Conservation (phyloP, 1,140 invertebrate species). For the Sycophila sp. region DNA sequence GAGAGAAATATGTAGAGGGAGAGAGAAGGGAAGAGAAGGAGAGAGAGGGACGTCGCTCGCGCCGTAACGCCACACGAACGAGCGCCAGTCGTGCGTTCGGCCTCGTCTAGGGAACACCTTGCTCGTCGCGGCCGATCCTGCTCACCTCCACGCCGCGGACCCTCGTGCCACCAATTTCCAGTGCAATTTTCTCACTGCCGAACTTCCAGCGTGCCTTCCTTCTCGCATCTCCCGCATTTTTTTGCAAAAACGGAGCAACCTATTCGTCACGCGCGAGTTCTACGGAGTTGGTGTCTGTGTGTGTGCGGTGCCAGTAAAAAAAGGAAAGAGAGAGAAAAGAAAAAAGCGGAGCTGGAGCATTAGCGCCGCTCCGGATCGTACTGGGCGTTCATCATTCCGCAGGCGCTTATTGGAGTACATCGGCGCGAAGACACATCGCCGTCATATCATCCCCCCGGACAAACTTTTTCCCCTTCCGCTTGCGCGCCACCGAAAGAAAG, state of each 20-base stretch:
- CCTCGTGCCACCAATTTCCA: no score
- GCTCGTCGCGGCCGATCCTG: neutral
- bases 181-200: no score
- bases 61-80: neutral
- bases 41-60: neutral
- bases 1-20: conserved; percentile 1
- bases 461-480: no score
- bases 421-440: neutral
- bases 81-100: conserved; percentile 22
- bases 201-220: no score
- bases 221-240: neutral
- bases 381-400: neutral
- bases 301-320: no score
- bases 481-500: no score
- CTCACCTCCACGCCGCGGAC: neutral
- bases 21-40: neutral
- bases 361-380: neutral
- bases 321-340: neutral
- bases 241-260: neutral
- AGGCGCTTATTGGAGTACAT: neutral
- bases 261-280: neutral
- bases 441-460: neutral
- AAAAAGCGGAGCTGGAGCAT: neutral
- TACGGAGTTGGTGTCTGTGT: no score
- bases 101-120: neutral